Evolutionary conservation across 2,797 vertebrate genomes (phyloP).

Genomic region (Dermochelys coriacea): DNA sequence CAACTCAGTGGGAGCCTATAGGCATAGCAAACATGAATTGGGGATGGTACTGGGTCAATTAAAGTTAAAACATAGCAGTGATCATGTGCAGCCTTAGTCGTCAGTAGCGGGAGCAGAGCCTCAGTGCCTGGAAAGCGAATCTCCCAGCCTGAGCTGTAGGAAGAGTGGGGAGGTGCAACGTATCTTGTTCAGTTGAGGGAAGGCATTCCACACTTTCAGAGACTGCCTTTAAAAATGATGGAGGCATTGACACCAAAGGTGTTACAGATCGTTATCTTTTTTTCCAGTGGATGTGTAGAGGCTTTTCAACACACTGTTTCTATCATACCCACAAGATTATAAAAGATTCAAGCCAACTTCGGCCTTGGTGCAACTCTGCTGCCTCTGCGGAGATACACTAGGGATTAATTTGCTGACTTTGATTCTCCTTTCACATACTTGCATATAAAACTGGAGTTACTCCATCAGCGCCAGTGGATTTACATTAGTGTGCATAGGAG

Average conservation of each 20-base stretch:
- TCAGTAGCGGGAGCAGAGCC: rapidly evolving
- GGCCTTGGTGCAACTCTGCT: background rate
- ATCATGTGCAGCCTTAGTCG: background rate
- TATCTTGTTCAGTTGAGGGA: rapidly evolving
- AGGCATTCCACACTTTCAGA: background rate
- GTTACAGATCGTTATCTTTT: no score
- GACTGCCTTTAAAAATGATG: background rate
- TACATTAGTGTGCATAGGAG: rapidly evolving
- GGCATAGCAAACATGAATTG: background rate
- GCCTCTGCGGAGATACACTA: rapidly evolving
- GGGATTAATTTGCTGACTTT: rapidly evolving
- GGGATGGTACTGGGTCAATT: background rate
- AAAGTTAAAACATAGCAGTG: background rate
- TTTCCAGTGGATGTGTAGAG: background rate
- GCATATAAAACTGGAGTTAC: background rate
- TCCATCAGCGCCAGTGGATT: background rate
- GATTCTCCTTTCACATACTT: rapidly evolving
- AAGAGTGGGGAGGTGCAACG: rapidly evolving
- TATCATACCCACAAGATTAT: background rate
- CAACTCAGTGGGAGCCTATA: background rate
- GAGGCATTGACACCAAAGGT: rapidly evolving
- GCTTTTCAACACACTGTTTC: background rate
- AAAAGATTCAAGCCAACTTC: background rate
- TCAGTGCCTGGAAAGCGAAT: background rate
- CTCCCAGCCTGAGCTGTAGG: background rate